Percentiles rank a stretch among this genome's conserved stretches.
Evolutionary conservation across 2,113 vertebrate species (phyloP).

Genomic region (Tamias sibiricus): DNA sequence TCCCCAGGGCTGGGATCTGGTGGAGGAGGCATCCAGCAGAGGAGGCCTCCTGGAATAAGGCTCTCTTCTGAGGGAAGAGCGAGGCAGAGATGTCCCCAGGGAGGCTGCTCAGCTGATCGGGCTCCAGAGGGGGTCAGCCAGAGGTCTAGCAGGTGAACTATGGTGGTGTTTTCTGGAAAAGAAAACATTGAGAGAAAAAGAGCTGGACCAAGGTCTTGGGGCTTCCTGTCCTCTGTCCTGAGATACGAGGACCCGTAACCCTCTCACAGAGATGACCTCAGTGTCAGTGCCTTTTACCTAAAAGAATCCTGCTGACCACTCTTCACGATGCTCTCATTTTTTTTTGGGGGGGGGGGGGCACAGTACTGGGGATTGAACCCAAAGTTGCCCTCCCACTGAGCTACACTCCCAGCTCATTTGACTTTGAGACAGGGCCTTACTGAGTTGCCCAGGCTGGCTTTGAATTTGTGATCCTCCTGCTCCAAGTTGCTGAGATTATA

Average conservation of each 20-base stretch:
- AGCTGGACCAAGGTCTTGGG: background rate
- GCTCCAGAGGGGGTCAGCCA: no score
- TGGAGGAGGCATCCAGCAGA: background rate
- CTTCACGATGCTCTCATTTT: background rate
- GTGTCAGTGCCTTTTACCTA: background rate
- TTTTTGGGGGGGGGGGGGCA: no score
- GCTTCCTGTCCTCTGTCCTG: background rate
- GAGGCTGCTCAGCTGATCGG: fast-evolving
- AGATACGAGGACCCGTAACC: fast-evolving
- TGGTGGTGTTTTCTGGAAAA: fast-evolving
- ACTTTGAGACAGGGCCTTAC: background rate
- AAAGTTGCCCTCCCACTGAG: background rate
- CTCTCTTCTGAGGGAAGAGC: background rate
- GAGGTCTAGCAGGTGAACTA: no score
- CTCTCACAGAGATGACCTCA: fast-evolving
- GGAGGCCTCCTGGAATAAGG: background rate
- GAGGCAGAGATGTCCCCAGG: background rate
- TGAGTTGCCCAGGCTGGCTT: background rate
- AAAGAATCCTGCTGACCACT: background rate
- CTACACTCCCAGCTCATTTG: background rate
- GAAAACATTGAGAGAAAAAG: fast-evolving
- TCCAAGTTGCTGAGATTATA: background rate
- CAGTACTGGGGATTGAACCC: background rate
- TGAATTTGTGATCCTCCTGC: background rate
- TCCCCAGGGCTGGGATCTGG: no score